Evolutionary conservation across 2,888 invertebrate genomes (phyloP), one percentile per base, ranked within the genome.

Genomic region (Drosophila gaucha): DNA sequence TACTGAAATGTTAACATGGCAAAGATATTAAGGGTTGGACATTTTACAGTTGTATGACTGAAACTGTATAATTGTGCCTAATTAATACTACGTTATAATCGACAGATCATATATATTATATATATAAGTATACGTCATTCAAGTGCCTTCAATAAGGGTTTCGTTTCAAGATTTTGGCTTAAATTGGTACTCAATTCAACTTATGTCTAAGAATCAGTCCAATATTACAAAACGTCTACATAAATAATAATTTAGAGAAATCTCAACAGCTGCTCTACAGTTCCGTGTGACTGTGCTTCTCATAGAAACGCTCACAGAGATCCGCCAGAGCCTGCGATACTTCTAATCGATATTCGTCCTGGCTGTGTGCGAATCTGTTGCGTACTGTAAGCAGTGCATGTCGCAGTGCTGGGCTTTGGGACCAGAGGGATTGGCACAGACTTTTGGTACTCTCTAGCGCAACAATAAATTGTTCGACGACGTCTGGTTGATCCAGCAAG

Each of bases 271-370:
- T 44, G 5, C 8, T 38, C 54, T 88, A 90, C 22, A 90, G 76
- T 49, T 90, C 90, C 14, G 83, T 82, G 38, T 85, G 90, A 12
- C 55, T 71, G 31, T 49, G 50, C 18, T 73, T 76, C 14, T 72
- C 67, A 30, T 72, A 90, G 6, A 89, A 62, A 26, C 47, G 56
- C 6, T 64, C 67, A 22, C 86, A 75, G 20, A 90, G 50, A 43
- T 59, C 64, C 16, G 74, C 47, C 10, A 91, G 65, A 6, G 65
- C 59, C 44, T 89, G 76, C 0, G 90, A 84, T 8, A 92, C 75
- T 54, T 92, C 92, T 10, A 85, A 14, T 12, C 88, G 85, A 73
- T 90, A 91, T 56, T 91, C 91, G 41, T 91, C 86, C 38, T 80
- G 52, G 12, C 84, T 87, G 39, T 85, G 79, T 1, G 67, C 26